Conservation (phyloP, 2,797 vertebrate species). For the Florisuga fusca region DNA sequence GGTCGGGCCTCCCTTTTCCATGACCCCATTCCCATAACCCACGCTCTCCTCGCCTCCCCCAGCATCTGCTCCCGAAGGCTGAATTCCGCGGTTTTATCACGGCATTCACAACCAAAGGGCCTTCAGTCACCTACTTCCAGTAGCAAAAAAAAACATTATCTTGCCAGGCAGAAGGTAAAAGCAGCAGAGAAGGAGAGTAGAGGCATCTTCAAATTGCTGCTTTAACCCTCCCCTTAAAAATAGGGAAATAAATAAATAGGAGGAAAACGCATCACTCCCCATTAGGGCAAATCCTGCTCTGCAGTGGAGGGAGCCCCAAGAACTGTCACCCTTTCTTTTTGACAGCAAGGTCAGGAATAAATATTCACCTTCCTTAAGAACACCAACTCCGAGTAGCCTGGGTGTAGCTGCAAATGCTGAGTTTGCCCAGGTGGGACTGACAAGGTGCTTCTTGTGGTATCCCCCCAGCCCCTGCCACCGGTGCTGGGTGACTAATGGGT, state of each 20-base stretch:
- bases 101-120: accelerated
- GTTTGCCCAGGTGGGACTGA: not conserved
- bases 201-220: not conserved
- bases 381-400: not conserved
- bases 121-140: not conserved
- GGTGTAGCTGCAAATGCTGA: accelerated
- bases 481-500: not conserved
- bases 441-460: accelerated
- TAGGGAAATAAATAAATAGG: not conserved
- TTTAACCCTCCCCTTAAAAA: not conserved
- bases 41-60: not conserved
- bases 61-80: not conserved
- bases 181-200: not conserved
- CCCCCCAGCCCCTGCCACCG: accelerated
- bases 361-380: accelerated
- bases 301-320: accelerated
- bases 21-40: not conserved
- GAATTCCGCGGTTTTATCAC: not conserved
- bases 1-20: conserved; percentile 21
- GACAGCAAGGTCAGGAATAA: not conserved
- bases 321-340: not conserved
- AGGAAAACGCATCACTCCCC: not conserved
- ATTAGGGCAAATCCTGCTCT: accelerated
- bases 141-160: not conserved
- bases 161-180: not conserved